phyloP scores from a whole-genome alignment of 2,113 vertebrate species.

The Notarius quadriscutis region DNA sequence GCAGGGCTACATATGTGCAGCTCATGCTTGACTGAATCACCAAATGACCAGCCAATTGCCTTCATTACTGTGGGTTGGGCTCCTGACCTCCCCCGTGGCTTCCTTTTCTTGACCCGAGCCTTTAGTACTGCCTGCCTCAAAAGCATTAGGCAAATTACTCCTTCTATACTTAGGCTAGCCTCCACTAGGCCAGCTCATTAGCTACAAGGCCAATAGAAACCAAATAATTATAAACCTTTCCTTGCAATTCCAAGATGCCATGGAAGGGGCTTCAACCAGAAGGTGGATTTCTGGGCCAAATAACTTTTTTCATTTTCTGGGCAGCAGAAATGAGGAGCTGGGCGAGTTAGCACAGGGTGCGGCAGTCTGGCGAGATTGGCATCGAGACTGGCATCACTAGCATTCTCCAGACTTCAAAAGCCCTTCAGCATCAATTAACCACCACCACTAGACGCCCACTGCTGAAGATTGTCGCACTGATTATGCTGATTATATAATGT shows the following conservation, averaged over 20 bases:
- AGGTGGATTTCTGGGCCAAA: slow-evolving; percentile 33
- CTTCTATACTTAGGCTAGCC: slow-evolving; percentile 67
- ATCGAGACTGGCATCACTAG: slow-evolving; percentile 49
- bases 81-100: slow-evolving; percentile 68
- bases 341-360: slow-evolving; percentile 28
- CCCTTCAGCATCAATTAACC: slow-evolving; percentile 50
- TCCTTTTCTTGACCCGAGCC: slow-evolving; percentile 54
- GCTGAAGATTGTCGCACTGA: slow-evolving; percentile 34
- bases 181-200: slow-evolving; percentile 60
- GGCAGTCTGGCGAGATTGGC: slow-evolving; percentile 52
- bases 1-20: slow-evolving; percentile 70
- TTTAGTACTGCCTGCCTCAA: slow-evolving; percentile 56
- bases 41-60: slow-evolving; percentile 68
- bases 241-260: slow-evolving; percentile 14
- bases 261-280: slow-evolving; percentile 51
- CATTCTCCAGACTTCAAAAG: slow-evolving; percentile 51
- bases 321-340: slow-evolving; percentile 34
- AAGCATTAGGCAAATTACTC: slow-evolving; percentile 74
- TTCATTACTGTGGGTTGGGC: slow-evolving; percentile 72
- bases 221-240: slow-evolving; percentile 27
- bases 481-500: slow-evolving; percentile 40
- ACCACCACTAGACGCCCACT: slow-evolving; percentile 39
- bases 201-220: neutral
- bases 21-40: slow-evolving; percentile 70
- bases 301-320: slow-evolving; percentile 45